Evolutionary conservation across 2,113 vertebrate species (phyloP).

Genomic region (Falco punctatus): DNA sequence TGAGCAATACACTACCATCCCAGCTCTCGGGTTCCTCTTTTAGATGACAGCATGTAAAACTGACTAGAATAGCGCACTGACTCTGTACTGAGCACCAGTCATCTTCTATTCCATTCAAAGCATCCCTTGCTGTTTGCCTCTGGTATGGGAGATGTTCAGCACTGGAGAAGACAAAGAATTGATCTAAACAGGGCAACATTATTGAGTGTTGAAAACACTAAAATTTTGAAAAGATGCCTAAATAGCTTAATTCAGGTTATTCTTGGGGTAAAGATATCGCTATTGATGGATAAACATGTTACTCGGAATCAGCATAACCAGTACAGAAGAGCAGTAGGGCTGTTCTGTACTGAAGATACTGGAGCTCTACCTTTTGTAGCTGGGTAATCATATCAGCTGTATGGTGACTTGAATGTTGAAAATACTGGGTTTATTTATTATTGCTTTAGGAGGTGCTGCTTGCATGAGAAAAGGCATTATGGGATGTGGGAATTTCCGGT

Average conservation of each 20-base stretch:
- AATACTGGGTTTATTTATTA: neutral
- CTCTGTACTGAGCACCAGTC: no score
- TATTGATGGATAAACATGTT: neutral
- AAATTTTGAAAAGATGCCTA: neutral
- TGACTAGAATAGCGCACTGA: neutral
- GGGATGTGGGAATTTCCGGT: neutral
- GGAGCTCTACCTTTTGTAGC: neutral
- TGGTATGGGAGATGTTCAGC: neutral
- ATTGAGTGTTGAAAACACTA: neutral
- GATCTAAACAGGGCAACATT: neutral
- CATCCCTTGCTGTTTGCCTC: neutral
- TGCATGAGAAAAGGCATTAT: neutral
- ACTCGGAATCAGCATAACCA: neutral
- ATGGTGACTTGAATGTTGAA: neutral
- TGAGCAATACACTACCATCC: neutral
- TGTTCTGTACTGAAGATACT: neutral
- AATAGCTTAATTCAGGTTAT: neutral
- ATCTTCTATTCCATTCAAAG: neutral
- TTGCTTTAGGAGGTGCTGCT: neutral
- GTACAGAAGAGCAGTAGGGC: neutral
- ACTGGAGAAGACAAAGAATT: neutral
- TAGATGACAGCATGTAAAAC: neutral
- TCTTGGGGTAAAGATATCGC: neutral
- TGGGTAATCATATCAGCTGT: neutral
- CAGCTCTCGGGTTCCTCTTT: neutral